These are phyloP conservation scores for Gopherus flavomarginatus DNA, from an alignment of 2,113 vertebrate genomes.

Conservation along the genomic window DNA sequence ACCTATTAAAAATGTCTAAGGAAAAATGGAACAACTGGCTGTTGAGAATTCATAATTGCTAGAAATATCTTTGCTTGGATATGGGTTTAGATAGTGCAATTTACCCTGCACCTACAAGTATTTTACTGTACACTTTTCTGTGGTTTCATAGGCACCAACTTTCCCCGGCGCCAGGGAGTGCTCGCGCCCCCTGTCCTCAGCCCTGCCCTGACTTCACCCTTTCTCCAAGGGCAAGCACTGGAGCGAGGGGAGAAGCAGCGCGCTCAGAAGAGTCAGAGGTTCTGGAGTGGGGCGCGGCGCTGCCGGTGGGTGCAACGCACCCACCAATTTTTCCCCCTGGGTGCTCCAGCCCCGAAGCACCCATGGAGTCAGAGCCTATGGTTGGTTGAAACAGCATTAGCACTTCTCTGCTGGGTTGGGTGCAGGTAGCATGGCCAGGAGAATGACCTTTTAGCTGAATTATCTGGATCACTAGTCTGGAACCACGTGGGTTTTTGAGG, in stretches of 20 bases:
- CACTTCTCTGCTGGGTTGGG: not conserved
- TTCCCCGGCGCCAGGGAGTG: no score
- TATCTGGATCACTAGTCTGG: not conserved
- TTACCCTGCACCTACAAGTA: not conserved
- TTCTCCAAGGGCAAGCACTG: no score
- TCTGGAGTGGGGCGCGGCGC: no score
- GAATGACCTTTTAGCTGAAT: not conserved
- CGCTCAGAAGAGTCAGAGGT: no score
- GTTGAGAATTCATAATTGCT: fast-evolving
- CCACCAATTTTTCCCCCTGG: no score
- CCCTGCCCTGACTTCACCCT: no score
- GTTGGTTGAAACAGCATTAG: not conserved
- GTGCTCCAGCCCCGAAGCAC: no score
- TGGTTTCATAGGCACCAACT: not conserved
- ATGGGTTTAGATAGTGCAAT: not conserved
- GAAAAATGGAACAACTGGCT: not conserved
- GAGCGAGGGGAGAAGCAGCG: no score
- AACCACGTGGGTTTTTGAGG: not conserved
- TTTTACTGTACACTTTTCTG: not conserved
- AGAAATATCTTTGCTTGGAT: not conserved
- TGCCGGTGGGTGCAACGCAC: no score
- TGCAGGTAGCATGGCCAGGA: not conserved
- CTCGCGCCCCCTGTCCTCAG: no score
- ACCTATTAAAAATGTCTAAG: not conserved
- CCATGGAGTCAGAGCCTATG: no score